These are phyloP conservation scores for Perca flavescens DNA, from an alignment of 2,113 vertebrate species.

Conservation along the genomic window DNA sequence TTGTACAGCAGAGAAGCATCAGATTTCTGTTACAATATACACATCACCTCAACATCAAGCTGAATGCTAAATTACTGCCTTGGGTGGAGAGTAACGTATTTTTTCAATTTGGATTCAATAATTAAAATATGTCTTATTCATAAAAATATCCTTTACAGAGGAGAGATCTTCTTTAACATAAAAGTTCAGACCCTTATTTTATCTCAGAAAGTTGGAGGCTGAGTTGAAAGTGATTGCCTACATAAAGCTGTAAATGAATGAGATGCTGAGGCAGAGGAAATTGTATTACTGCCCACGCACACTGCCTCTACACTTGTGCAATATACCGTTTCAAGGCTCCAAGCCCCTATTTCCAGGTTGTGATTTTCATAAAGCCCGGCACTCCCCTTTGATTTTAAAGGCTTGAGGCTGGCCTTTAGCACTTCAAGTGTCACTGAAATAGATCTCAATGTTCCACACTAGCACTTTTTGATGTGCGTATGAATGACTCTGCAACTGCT, in stretches of 20 bases:
- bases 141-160: background rate
- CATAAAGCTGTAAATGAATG: conserved; percentile 24
- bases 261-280: conserved; percentile 8
- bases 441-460: conserved; percentile 6
- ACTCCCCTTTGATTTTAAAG: conserved; percentile 52
- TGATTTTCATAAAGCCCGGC: conserved; percentile 39
- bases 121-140: conserved; percentile 19
- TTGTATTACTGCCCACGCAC: background rate
- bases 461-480: background rate
- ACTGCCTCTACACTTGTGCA: background rate
- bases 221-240: conserved; percentile 30
- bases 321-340: conserved; percentile 14
- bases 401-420: conserved; percentile 38
- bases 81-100: background rate
- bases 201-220: background rate
- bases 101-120: conserved; percentile 28
- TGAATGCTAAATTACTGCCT: conserved; percentile 3
- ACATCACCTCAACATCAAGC: background rate
- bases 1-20: background rate
- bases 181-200: background rate
- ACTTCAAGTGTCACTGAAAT: conserved; percentile 27
- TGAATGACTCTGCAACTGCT: background rate
- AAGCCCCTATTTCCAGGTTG: conserved; percentile 48
- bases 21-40: background rate
- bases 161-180: background rate